These are phyloP conservation scores for Nomada hirtipes DNA, from an alignment of 2,888 invertebrate species.

Conservation along the genomic window DNA sequence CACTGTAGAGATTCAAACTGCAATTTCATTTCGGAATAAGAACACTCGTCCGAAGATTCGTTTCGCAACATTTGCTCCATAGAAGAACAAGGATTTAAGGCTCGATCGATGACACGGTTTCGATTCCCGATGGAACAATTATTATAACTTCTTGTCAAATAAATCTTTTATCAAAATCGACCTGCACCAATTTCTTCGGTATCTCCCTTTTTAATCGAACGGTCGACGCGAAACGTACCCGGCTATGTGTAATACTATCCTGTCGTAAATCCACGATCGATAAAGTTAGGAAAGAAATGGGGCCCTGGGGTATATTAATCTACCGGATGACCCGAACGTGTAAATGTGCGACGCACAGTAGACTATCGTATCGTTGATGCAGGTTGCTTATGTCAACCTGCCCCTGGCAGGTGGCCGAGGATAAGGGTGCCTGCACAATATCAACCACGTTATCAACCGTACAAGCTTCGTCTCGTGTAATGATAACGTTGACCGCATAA, in stretches of 20 bases:
- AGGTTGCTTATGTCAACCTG: conserved; percentile 39
- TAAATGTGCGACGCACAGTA: conserved; percentile 39
- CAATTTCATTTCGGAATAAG: not conserved
- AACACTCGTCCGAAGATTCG: not conserved
- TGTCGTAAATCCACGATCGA: too few relatives aligned
- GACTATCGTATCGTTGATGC: conserved; percentile 17
- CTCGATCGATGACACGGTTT: not conserved
- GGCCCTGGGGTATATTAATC: not conserved
- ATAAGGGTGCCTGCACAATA: conserved; percentile 33
- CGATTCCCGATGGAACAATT: not conserved
- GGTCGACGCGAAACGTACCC: not conserved
- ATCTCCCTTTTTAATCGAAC: not conserved
- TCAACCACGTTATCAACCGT: conserved; percentile 38
- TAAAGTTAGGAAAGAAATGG: not conserved
- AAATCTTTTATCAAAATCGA: not conserved
- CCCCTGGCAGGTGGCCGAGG: conserved; percentile 44
- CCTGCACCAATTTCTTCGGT: not conserved
- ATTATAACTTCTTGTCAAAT: not conserved
- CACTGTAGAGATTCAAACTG: not conserved
- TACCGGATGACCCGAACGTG: conserved; percentile 14
- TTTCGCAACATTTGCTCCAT: not conserved
- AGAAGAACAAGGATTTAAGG: too few relatives aligned
- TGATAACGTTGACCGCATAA: conserved; percentile 47
- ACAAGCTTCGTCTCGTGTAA: conserved; percentile 51
- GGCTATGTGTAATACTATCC: too few relatives aligned